phyloP scores from a whole-genome alignment of 1,140 invertebrate genomes.

The Drosophila ogumai region DNA sequence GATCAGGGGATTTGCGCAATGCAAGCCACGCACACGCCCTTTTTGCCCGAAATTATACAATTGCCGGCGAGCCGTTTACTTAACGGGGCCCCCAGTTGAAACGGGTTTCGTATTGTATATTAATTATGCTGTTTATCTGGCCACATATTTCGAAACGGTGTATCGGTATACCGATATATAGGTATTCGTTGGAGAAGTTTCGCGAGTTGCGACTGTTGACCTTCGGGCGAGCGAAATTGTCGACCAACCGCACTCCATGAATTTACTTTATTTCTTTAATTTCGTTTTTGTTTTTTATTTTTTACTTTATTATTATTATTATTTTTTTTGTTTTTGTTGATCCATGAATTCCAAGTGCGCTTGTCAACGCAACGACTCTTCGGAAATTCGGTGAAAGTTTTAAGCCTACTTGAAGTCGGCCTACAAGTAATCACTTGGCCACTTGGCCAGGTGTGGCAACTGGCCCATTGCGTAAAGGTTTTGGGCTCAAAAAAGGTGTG shows the following conservation, averaged over 20 bases:
- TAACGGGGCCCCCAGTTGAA: constrained; percentile 47
- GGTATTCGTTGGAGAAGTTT: constrained; percentile 66
- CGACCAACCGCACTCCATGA: neutral
- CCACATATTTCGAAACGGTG: constrained; percentile 64
- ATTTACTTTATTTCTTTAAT: constrained; percentile 16
- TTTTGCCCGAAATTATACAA: constrained; percentile 72
- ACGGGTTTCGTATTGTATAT: constrained; percentile 74
- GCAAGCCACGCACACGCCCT: constrained; percentile 64
- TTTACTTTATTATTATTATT: neutral
- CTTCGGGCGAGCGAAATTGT: constrained; percentile 68
- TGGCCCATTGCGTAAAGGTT: constrained; percentile 37
- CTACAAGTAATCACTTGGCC: constrained; percentile 30
- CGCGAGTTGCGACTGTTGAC: constrained; percentile 60
- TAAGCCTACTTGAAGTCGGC: constrained; percentile 38
- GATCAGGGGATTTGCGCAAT: constrained; percentile 59
- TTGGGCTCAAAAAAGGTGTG: neutral
- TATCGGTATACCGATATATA: constrained; percentile 13
- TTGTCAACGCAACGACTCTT: constrained; percentile 21
- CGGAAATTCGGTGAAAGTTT: constrained; percentile 50
- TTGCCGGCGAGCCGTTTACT: constrained; percentile 52
- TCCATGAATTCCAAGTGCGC: constrained; percentile 46
- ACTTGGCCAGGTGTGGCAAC: constrained; percentile 30
- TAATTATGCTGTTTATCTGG: constrained; percentile 75
- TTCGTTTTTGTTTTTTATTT: neutral
- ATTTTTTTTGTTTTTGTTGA: constrained; percentile 6